Evolutionary conservation across 2,888 invertebrate genomes (phyloP), one percentile per base, ranked within the genome.

Genomic region (Neoscelio sp.): DNA sequence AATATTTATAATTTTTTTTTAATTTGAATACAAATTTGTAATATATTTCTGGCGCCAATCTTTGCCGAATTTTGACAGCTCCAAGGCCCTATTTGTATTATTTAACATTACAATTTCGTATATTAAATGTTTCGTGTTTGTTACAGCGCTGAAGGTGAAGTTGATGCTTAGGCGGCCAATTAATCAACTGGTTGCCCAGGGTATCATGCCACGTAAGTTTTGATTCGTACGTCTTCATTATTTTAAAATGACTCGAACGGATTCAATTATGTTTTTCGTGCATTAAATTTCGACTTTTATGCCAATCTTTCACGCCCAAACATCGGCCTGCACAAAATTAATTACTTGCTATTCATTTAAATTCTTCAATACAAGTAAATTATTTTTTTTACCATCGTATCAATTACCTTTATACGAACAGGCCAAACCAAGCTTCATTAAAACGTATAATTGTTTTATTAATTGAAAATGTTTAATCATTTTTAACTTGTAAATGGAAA

Each of bases 191-290:
- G 98, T 98, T 87, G 98, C 97, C 85, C 98, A 98, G 93, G 99
- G 99, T 91, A 99, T 99, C 90, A 97, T 99, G 95, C 98, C 99
- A 89, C 96, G 99, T 99, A 94, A 97, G 98, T 98, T 89, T 82
- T 56, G 13, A 65, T 71, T 67, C 26, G 13, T 50, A 58, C 26
- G 20, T 64, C 58, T 60, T 68, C 33, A 62, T 68, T 12, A 64
- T 48, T 70, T 70, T 70, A 56, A 48, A 73, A 20, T 23, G 28
- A 8, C 0, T 23, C 70, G 40, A 58, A 50, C 48, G 44, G 44
- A 67, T 67, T 67, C 67, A 67, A 67, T 67, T 67, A 67, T 54
- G 40, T 42, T 65, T 52, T 65, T 65, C 52, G 52, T 65, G 20
- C 20, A 18, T 52, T 40, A 17, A 18, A 42, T 42, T 52, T 40